Evolutionary conservation across 1,140 invertebrate species (phyloP), one percentile per base, ranked within the genome.

Genomic region (Listronotus bonariensis): DNA sequence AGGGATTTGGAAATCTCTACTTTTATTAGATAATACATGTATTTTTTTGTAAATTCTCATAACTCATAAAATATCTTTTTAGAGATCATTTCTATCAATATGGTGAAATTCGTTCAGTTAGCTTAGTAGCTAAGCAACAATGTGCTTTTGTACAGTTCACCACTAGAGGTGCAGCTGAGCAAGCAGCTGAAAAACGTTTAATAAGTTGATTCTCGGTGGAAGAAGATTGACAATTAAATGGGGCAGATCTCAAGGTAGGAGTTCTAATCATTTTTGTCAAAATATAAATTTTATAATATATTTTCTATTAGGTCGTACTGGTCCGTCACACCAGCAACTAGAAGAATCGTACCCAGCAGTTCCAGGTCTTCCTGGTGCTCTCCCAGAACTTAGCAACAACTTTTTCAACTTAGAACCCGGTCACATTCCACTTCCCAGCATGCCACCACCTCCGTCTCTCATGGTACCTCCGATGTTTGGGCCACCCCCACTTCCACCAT

Each of bases 101-200:
- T 82, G 97, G 97, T n/a, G 97, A 99, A 81, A 97, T 99, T 55
- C 86, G 97, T 18, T 92, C 90, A 2, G 85, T 99, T 1, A 96
- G 94, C 42, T 83, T 99, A 68, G 92, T 98, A 2, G 87, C 88
- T 0, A 89, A 95, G 69, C 96, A 98, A 72, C 95, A 97, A 72
- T 99, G 97, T 84, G 96, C 96, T 0, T 99, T 99, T 79, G 91
- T 99, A 6, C 95, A 98, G 76, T 99, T 95, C 77, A 98, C 96
- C 0, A 90, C 89, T 32, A 83, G 98, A 62, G 82, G 83, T 49
- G 89, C 95, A 0, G 94, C 97, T 0, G 97, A 99, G 80, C 79
- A 89, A 63, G 97, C 97, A 10, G 95, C 96, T 3, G 96, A 99
- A 74, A 93, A 72, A 95, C 95, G 0, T 99, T 98, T 75, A 98